Conservation (phyloP, 2,888 invertebrate genomes). For the Oscheius onirici region DNA sequence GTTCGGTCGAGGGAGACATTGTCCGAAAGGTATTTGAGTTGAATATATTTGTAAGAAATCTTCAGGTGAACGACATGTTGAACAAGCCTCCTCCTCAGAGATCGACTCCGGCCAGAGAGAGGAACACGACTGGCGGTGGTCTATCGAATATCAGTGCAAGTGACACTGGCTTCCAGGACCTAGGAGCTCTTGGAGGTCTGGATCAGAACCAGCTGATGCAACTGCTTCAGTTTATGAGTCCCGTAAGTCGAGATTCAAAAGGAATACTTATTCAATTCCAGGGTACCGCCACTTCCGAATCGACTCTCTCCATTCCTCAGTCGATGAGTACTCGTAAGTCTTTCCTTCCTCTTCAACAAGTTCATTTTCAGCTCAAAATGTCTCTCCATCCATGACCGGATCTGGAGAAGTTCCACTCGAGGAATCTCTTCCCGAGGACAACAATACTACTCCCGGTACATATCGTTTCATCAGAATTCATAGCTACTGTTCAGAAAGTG, state of each 20-base stretch:
- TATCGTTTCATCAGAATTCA: too few species aligned
- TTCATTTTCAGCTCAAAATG: too few species aligned
- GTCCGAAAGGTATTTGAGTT: slow-evolving; percentile 72
- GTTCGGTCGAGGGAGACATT: slow-evolving; percentile 88
- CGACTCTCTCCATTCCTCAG: not conserved
- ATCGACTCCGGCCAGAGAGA: slow-evolving; percentile 40
- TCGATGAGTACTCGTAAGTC: not conserved
- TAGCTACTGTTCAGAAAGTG: too few species aligned
- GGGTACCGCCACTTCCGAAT: not conserved
- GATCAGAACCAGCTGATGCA: slow-evolving; percentile 97
- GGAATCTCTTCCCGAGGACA: too few species aligned
- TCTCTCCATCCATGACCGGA: too few species aligned
- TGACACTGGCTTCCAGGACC: slow-evolving; percentile 40
- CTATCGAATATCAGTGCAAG: slow-evolving; percentile 1
- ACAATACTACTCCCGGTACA: too few species aligned
- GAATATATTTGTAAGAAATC: not conserved
- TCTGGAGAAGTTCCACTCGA: too few species aligned
- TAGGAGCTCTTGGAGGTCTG: slow-evolving; percentile 57
- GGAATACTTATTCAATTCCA: too few species aligned
- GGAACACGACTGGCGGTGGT: slow-evolving; percentile 32
- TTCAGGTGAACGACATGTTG: slow-evolving; percentile 51
- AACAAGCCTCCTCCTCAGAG: slow-evolving; percentile 51
- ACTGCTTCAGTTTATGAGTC: slow-evolving; percentile 77
- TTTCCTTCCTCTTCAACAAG: not conserved
- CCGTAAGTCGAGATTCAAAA: not conserved